Conservation (phyloP, 2,797 vertebrate genomes). For the Anniella stebbinsi region DNA sequence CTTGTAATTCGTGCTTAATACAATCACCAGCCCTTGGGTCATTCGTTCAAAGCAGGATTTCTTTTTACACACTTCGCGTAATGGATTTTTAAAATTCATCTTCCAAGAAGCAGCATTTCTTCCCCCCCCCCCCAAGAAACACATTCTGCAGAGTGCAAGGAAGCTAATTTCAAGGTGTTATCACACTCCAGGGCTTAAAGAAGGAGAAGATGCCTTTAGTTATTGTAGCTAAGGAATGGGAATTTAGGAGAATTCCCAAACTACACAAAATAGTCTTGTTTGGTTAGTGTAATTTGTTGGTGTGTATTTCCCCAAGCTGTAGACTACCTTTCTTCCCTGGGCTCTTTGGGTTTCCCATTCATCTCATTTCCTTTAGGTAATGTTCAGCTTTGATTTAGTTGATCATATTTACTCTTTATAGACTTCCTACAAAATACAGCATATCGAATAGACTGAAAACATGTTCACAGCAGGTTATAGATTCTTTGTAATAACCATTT, state of each 20-base stretch:
- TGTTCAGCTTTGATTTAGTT: conserved; percentile 39
- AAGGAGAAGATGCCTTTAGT: conserved; percentile 25
- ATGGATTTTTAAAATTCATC: conserved; percentile 38
- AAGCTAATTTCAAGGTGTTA: conserved; percentile 63
- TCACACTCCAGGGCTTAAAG: conserved; percentile 36
- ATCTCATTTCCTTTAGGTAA: conserved; percentile 37
- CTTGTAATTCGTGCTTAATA: conserved; percentile 44
- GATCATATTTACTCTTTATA: conserved; percentile 48
- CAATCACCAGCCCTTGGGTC: conserved; percentile 37
- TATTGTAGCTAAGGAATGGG: conserved; percentile 5
- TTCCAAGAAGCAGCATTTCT: conserved; percentile 43
- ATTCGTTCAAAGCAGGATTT: conserved; percentile 8
- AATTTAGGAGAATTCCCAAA: conserved; percentile 16
- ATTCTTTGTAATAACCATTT: conserved; percentile 27
- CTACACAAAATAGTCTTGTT: neutral
- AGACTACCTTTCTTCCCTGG: conserved; percentile 8
- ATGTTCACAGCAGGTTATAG: conserved; percentile 25
- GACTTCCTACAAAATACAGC: conserved; percentile 40
- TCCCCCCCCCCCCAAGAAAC: conserved; percentile 49
- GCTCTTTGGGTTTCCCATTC: conserved; percentile 18
- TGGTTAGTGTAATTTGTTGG: conserved; percentile 44
- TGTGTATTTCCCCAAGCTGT: conserved; percentile 7
- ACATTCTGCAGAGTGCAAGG: conserved; percentile 47
- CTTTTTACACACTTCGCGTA: conserved; percentile 29
- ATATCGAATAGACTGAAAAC: conserved; percentile 19